These are phyloP conservation scores for Erpobdella octoculata DNA, from an alignment of 2,888 invertebrate species.

Conservation along the genomic window DNA sequence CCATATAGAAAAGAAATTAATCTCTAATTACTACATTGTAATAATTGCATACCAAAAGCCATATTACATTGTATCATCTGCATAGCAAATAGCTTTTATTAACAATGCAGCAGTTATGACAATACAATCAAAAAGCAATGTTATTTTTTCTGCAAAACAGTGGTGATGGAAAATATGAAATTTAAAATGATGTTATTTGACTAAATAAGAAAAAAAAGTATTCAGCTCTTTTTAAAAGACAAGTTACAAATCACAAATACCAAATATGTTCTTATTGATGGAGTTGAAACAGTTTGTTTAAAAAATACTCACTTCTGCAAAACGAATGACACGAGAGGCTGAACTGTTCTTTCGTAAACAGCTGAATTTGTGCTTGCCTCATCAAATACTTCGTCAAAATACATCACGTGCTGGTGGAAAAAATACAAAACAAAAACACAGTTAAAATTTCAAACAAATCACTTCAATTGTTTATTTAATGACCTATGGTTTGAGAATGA, in stretches of 20 bases:
- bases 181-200: too few species aligned
- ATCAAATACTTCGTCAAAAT: slow-evolving; percentile 50
- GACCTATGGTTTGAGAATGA: too few species aligned
- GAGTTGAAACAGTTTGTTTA: background rate
- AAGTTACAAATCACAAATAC: too few species aligned
- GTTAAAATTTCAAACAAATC: too few species aligned
- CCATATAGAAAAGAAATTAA: background rate
- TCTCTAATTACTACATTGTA: background rate
- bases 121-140: background rate
- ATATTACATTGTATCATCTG: too few species aligned
- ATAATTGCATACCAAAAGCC: too few species aligned
- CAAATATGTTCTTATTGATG: background rate
- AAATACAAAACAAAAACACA: too few species aligned
- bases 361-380: slow-evolving; percentile 46
- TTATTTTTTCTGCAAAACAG: background rate
- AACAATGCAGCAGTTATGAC: too few species aligned
- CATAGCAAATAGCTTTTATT: too few species aligned
- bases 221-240: too few species aligned
- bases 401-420: slow-evolving; percentile 47
- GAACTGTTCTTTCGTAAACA: slow-evolving; percentile 46
- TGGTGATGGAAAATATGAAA: background rate
- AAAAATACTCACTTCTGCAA: slow-evolving; percentile 47
- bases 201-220: too few species aligned
- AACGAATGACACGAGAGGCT: slow-evolving; percentile 46
- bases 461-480: too few species aligned